A percentile compares a stretch with the other conserved stretches of the same genome.
Conservation (phyloP, 2,113 vertebrate species). For the Centropus unirufus region DNA sequence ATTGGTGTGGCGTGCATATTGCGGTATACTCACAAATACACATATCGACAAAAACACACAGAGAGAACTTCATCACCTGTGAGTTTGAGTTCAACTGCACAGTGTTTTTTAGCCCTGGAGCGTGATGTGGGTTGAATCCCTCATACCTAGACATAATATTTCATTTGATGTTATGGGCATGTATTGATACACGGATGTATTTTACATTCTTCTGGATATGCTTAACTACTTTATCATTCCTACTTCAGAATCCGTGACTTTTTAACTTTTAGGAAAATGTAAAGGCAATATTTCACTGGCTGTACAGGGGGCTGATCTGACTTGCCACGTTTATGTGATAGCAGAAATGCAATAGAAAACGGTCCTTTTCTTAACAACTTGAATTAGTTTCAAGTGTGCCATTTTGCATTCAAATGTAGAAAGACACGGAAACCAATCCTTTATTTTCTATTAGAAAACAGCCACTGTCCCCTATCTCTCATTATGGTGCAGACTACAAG, state of each 20-base stretch:
- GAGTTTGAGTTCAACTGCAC: constrained; percentile 13
- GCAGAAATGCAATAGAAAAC: constrained; percentile 72
- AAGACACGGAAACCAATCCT: constrained; percentile 86
- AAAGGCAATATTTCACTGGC: constrained; percentile 57
- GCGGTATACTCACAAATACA: neutral
- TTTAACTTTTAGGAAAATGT: constrained; percentile 71
- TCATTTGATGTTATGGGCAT: neutral
- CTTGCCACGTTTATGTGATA: constrained; percentile 75
- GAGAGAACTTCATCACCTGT: neutral
- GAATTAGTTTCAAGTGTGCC: constrained; percentile 84
- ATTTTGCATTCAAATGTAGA: constrained; percentile 85
- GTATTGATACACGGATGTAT: constrained; percentile 20
- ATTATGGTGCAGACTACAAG: constrained; percentile 96
- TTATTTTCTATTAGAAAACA: constrained; percentile 92
- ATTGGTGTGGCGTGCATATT: neutral
- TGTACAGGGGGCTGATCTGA: constrained; percentile 60
- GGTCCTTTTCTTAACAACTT: constrained; percentile 80
- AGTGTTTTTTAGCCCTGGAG: constrained; percentile 32
- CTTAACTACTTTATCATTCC: constrained; percentile 65
- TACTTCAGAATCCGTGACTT: constrained; percentile 58
- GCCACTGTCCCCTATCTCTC: constrained; percentile 91
- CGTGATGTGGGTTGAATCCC: constrained; percentile 29
- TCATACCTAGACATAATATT: constrained; percentile 54
- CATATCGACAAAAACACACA: neutral
- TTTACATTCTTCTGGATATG: constrained; percentile 63